Base-by-base conservation (phyloP, 2,113 vertebrate species). In the Otus sunia region DNA sequence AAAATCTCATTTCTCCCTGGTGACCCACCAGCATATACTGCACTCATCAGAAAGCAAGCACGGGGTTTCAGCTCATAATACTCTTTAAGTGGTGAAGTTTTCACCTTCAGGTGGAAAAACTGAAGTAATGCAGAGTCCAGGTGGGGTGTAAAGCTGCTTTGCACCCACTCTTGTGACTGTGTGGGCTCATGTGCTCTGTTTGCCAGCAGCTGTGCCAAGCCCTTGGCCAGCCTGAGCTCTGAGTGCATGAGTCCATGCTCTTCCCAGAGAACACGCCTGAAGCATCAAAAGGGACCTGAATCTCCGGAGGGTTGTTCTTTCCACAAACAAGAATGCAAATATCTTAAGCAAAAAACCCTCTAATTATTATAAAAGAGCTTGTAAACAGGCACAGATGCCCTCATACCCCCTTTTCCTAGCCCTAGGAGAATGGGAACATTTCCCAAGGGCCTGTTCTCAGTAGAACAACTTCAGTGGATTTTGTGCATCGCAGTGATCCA, bases 161-260 rank as follows among this genome's bases (percentile, higher is more conserved):
- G 75, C 41, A 43, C 43, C 52, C 59, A 9, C 8, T 87, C 43
- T 43, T 26, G 32, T 14, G 80, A 29, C 58, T 34, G 6, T 5
- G 60, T 34, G 36, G 50, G 19, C 34, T 34, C 20, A 10, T 6
- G 41, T 2, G 60, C 59, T 64, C 68, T 16, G 9, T 55, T 74
- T 66, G 45, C 30, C 66, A 85, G 52, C 66, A 4, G 26, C 1
- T 10, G 45, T 25, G 55, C 64, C 34, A 29, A 93, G 55, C 29
- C 30, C n/a, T 76, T 1, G 29, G 12, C 47, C 64, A 74, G 23
- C 6, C 49, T 47, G 29, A 66, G 34, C 73, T 63, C 18, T 2
- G 2, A 0, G 0, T 5, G 49, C 34, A 34, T 6, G 26, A 12
- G 10, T 34, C 22, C 1, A 1, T 10, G 34, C 12, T 84, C 34